Evolutionary conservation across 1,140 invertebrate species (phyloP).

Genomic region (Acyrthosiphon pisum): DNA sequence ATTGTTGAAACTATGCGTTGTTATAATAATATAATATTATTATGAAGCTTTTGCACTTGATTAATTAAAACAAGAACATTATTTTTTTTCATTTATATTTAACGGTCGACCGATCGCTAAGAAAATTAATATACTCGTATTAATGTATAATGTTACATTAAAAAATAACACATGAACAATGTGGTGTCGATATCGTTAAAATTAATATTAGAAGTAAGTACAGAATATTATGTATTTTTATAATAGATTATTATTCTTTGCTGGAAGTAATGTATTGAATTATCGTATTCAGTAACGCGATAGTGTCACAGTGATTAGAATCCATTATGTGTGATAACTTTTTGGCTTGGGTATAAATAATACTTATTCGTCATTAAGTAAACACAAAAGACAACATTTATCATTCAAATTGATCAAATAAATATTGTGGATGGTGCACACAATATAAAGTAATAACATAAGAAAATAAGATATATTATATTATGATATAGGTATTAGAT

Average conservation of each 20-base stretch:
- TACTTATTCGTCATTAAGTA: slow-evolving; percentile 34
- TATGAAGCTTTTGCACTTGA: not conserved
- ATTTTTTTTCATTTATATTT: not conserved
- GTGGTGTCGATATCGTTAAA: not conserved
- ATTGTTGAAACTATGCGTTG: not conserved
- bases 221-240: slow-evolving; percentile 3
- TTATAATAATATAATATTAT: not conserved
- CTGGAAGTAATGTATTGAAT: not conserved
- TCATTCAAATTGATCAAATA: slow-evolving; percentile 12
- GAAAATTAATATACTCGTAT: not conserved
- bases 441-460: not conserved
- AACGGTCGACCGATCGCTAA: not conserved
- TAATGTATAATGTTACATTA: not conserved
- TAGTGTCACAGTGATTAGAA: not conserved
- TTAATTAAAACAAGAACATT: not conserved
- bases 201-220: not conserved
- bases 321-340: not conserved
- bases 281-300: not conserved
- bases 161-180: not conserved
- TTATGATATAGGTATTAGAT: not conserved
- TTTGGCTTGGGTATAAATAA: not conserved
- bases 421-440: not conserved
- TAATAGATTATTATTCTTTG: not conserved
- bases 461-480: not conserved
- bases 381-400: slow-evolving; percentile 7